Conservation (phyloP, 2,113 vertebrate genomes). For the Zosterops borbonicus region DNA sequence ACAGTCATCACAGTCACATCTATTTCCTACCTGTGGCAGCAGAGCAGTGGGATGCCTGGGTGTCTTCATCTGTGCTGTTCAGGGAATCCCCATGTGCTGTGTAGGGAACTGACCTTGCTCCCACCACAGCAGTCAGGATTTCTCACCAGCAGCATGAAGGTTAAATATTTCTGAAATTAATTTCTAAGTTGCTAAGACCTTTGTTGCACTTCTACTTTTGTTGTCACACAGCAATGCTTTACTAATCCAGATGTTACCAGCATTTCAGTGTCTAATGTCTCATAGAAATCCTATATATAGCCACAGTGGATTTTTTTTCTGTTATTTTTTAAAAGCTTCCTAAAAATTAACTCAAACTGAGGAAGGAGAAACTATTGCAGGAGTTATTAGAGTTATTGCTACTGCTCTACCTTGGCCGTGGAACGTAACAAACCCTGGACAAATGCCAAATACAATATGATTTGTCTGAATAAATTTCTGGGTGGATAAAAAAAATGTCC, state of each 20-base stretch:
- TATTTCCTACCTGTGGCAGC: neutral
- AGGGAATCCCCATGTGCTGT: neutral
- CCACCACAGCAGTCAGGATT: neutral
- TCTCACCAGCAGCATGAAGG: neutral
- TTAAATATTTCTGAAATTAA: neutral
- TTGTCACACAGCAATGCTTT: neutral
- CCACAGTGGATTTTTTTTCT: neutral
- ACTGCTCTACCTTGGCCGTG: neutral
- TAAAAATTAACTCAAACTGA: neutral
- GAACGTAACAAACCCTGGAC: neutral
- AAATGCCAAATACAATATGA: neutral
- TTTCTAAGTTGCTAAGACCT: neutral
- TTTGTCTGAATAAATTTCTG: neutral
- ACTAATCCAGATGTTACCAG: neutral
- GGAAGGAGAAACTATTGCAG: neutral
- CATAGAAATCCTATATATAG: neutral
- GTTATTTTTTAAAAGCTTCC: neutral
- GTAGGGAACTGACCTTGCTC: neutral
- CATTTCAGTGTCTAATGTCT: neutral
- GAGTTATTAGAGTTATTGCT: neutral
- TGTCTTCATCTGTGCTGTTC: neutral
- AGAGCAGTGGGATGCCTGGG: neutral
- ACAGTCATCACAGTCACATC: neutral
- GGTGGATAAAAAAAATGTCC: neutral
- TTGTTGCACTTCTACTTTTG: neutral